Evolutionary conservation across 2,113 vertebrate species (phyloP).

Genomic region (Tachycineta bicolor): DNA sequence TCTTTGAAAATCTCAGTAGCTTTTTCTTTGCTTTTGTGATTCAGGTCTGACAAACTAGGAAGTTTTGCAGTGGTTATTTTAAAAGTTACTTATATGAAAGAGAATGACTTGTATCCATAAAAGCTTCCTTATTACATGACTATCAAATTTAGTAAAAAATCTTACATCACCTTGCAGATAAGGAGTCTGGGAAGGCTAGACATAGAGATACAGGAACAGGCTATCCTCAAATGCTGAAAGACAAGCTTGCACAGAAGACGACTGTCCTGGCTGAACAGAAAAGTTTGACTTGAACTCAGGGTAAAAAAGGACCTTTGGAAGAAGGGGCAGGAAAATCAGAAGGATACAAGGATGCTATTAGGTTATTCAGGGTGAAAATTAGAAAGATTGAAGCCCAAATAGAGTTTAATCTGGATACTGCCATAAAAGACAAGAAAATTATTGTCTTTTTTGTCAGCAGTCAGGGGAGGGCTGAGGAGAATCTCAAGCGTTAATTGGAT

Average conservation of each 20-base stretch:
- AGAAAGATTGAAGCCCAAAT: neutral
- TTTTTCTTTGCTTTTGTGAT: neutral
- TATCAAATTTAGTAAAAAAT: neutral
- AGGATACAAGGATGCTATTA: neutral
- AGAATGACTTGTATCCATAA: neutral
- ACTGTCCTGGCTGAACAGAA: neutral
- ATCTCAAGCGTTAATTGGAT: neutral
- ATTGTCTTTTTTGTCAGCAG: neutral
- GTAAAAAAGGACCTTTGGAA: neutral
- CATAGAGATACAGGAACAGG: neutral
- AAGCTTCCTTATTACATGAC: neutral
- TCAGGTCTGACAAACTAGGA: neutral
- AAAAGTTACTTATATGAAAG: neutral
- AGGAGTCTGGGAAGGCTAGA: neutral
- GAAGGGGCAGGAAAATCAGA: neutral
- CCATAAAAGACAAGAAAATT: neutral
- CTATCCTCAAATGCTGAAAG: neutral
- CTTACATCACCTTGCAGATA: neutral
- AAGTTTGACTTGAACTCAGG: neutral
- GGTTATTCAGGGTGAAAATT: neutral
- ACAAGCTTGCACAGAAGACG: neutral
- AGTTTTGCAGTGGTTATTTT: neutral
- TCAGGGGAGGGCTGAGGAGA: neutral
- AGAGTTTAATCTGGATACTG: neutral
- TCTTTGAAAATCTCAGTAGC: neutral